A percentile compares a stretch with the other conserved stretches of the same genome.
These are phyloP conservation scores for Parelbella ahira DNA, from an alignment of 2,888 invertebrate genomes.

Conservation along the genomic window DNA sequence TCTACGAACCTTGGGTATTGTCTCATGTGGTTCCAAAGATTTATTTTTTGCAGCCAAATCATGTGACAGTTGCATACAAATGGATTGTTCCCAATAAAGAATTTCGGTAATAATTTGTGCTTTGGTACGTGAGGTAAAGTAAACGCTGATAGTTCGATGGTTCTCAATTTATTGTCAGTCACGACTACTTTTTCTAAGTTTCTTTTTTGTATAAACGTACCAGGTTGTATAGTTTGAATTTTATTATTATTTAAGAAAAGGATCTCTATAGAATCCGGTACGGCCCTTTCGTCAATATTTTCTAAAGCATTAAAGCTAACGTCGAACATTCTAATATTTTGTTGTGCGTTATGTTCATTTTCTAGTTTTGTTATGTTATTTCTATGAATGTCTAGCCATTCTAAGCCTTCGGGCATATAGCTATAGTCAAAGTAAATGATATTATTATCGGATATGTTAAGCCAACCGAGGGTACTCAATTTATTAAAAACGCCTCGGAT, in stretches of 20 bases:
- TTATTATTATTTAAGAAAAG: conserved; percentile 88
- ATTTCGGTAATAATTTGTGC: conserved; percentile 85
- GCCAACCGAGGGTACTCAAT: conserved; percentile 86
- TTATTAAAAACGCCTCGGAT: conserved; percentile 88
- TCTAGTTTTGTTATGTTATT: conserved; percentile 88
- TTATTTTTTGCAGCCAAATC: conserved; percentile 91
- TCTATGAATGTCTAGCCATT: conserved; percentile 90
- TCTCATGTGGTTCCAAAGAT: conserved; percentile 85
- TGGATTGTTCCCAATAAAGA: conserved; percentile 91
- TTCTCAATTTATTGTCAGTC: conserved; percentile 86
- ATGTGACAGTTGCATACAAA: conserved; percentile 92
- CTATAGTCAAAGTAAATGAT: conserved; percentile 90
- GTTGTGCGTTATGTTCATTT: conserved; percentile 84
- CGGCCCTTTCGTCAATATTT: conserved; percentile 84
- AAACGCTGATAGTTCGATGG: conserved; percentile 86
- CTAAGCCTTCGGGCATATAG: conserved; percentile 86
- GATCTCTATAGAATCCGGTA: conserved; percentile 87
- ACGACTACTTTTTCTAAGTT: conserved; percentile 88
- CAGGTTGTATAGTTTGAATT: conserved; percentile 85
- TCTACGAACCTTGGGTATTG: conserved; percentile 90
- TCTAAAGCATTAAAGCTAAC: conserved; percentile 87
- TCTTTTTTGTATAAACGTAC: conserved; percentile 85
- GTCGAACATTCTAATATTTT: conserved; percentile 87
- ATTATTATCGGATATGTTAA: conserved; percentile 90
- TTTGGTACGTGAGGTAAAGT: conserved; percentile 84